A percentile compares a stretch with the other conserved stretches of the same genome.
Evolutionary conservation across 2,888 invertebrate genomes (phyloP).

Genomic region (Biston betularia): DNA sequence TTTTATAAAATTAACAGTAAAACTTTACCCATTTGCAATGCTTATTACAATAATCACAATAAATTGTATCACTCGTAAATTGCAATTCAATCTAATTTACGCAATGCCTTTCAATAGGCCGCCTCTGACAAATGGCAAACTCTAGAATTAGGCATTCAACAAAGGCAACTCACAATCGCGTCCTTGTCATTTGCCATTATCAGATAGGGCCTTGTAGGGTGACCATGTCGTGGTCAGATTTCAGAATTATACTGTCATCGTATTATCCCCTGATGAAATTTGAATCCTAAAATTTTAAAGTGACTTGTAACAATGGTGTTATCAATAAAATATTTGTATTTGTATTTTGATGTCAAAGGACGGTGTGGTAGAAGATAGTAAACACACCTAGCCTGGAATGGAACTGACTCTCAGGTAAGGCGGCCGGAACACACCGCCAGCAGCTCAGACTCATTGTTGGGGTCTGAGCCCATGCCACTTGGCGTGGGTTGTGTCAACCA

Average conservation of each 20-base stretch:
- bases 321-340: too few relatives aligned
- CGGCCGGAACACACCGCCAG: too few relatives aligned
- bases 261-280: too few relatives aligned
- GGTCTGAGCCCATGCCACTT: too few relatives aligned
- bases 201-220: conserved; percentile 15
- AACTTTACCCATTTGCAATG: conserved; percentile 8
- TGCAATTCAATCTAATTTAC: conserved; percentile 16
- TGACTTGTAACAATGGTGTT: too few relatives aligned
- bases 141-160: conserved; percentile 27
- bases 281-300: too few relatives aligned
- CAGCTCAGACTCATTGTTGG: too few relatives aligned
- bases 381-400: too few relatives aligned
- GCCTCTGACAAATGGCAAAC: conserved; percentile 21
- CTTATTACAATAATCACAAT: conserved; percentile 6
- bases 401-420: too few relatives aligned
- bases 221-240: neutral
- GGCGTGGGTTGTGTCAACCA: too few relatives aligned
- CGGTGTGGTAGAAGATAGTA: too few relatives aligned
- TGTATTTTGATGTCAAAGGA: too few relatives aligned
- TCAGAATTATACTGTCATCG: neutral
- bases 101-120: conserved; percentile 18
- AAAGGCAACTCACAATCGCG: conserved; percentile 19
- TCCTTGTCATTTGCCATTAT: conserved; percentile 27
- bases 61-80: conserved; percentile 10
- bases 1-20: neutral